Base-by-base conservation (phyloP, 2,113 vertebrate species). In the Coracopsis vasa region DNA sequence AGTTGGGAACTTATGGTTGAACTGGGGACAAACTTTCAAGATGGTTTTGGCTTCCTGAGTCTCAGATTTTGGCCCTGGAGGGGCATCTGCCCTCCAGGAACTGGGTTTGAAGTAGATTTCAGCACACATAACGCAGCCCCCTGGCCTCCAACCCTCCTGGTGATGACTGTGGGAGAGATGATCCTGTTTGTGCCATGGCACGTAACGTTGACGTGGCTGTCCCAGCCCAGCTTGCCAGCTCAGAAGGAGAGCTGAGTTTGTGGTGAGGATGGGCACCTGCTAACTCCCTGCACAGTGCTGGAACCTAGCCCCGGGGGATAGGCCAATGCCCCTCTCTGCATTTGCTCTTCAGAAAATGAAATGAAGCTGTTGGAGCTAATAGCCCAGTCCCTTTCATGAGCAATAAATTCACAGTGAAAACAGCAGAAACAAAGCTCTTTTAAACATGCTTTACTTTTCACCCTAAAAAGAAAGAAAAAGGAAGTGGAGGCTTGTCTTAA, bases 201-300 rank as follows among this genome's bases (percentile, higher is more conserved):
- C 31, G 27, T 21, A 91, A 60, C 81, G 73, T 7, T 91, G 87
- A 95, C 20, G 33, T 79, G 84, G 70, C 74, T 80, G 71, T 81
- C 58, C 66, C 33, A 16, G 64, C n/a, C 65, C 90, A 80, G 85
- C 71, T 13, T 80, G 93, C 74, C 85, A 90, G 50, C 74, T 91
- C 79, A 86, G 81, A 88, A 82, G 91, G 65, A 95, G 74, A 95
- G 25, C 48, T 11, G 70, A 21, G 17, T 60, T 92, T 95, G 66
- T 74, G 85, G 88, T 79, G 91, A 89, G 47, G 65, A 87, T 44
- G 74, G 91, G 80, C 84, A 94, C 83, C 89, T 95, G 96, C 80
- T 95, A 87, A 81, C 37, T 91, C 86, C 73, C 80, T 75, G 83
- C 66, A 84, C 1, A 92, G 69, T 62, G 61, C 84, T 94, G 91